phyloP scores from a whole-genome alignment of 1,140 invertebrate genomes.

The Heliconius melpomene region DNA sequence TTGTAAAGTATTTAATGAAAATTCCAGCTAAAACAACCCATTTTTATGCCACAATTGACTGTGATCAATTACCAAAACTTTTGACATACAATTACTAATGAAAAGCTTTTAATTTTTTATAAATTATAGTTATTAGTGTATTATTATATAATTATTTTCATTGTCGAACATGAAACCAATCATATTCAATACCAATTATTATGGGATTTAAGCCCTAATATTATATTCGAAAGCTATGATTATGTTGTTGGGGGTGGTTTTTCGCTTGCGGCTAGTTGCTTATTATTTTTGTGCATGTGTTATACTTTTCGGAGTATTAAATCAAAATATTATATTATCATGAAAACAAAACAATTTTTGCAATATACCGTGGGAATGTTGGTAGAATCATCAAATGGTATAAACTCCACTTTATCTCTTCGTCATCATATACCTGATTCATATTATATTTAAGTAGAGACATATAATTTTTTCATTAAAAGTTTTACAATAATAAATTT shows the following conservation, averaged over 20 bases:
- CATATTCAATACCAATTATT: constrained; percentile 50
- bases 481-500: too few relatives aligned
- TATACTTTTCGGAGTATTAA: constrained; percentile 13
- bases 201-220: constrained; percentile 45
- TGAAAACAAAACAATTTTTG: background rate
- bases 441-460: too few relatives aligned
- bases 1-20: too few relatives aligned
- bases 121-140: background rate
- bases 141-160: background rate
- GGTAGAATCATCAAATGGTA: background rate
- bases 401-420: too few relatives aligned
- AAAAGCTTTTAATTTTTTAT: background rate
- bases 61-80: too few relatives aligned
- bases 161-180: constrained; percentile 13
- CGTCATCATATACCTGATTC: too few relatives aligned
- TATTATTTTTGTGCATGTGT: constrained; percentile 45
- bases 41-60: too few relatives aligned
- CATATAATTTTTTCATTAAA: too few relatives aligned
- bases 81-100: background rate
- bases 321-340: background rate
- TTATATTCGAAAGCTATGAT: constrained; percentile 50
- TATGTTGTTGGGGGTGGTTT: constrained; percentile 47
- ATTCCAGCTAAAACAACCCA: too few relatives aligned
- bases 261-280: constrained; percentile 38
- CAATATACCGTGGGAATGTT: background rate